Conservation (phyloP, 2,113 vertebrate genomes). For the Chunga burmeisteri region DNA sequence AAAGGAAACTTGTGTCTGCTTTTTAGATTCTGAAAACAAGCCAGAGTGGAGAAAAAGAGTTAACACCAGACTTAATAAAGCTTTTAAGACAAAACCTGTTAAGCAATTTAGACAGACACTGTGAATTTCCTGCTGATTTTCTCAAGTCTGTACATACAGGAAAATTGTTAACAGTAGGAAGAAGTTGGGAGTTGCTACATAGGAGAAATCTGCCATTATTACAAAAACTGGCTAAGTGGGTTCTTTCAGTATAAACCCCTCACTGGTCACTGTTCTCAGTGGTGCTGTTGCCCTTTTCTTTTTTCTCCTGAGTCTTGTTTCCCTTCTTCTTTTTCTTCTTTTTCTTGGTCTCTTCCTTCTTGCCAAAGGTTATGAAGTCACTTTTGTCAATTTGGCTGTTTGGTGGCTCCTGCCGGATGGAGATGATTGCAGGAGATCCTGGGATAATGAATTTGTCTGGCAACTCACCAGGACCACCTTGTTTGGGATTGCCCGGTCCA, state of each 20-base stretch:
- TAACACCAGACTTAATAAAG: constrained; percentile 85
- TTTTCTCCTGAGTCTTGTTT: constrained; percentile 92
- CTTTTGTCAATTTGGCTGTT: constrained; percentile 93
- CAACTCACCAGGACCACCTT: constrained; percentile 94
- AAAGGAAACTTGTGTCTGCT: constrained; percentile 86
- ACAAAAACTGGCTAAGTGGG: constrained; percentile 80
- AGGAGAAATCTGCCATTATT: constrained; percentile 78
- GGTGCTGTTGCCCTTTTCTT: constrained; percentile 91
- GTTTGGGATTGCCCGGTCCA: constrained; percentile 90
- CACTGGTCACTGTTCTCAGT: constrained; percentile 93
- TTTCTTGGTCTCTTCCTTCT: constrained; percentile 98
- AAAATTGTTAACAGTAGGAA: constrained; percentile 70
- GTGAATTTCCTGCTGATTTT: constrained; percentile 77
- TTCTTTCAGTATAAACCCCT: constrained; percentile 74
- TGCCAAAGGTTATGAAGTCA: constrained; percentile 98
- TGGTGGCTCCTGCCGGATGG: constrained; percentile 94
- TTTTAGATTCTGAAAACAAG: constrained; percentile 85
- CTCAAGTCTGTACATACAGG: constrained; percentile 76
- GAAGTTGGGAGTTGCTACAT: constrained; percentile 80
- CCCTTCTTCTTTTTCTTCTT: constrained; percentile 99
- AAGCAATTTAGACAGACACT: constrained; percentile 78
- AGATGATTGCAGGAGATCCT: constrained; percentile 98
- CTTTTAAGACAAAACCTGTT: constrained; percentile 83
- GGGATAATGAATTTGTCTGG: constrained; percentile 99
- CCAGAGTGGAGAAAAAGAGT: constrained; percentile 82